A percentile compares a stretch with the other conserved stretches of the same genome.
phyloP scores from a whole-genome alignment of 37 sponge, comb jelly and placozoan genomes.

The Spongilla lacustris region DNA sequence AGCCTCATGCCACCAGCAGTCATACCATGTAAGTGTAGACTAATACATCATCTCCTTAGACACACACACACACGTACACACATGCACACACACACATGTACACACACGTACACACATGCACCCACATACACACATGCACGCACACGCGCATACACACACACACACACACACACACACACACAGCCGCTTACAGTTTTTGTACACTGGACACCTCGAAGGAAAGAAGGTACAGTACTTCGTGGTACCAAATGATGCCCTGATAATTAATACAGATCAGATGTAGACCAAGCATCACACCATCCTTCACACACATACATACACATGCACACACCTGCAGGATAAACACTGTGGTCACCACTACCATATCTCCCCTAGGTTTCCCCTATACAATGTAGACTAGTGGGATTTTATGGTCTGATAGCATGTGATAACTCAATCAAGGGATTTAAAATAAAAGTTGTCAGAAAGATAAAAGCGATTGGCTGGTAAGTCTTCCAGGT shows the following conservation, averaged over 20 bases:
- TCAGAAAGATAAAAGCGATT: too few relatives aligned
- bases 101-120: background rate
- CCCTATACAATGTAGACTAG: conserved; percentile 3
- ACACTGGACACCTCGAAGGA: conserved; percentile 74
- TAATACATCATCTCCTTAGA: too few relatives aligned
- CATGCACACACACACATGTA: background rate
- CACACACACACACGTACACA: background rate
- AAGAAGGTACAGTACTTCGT: conserved; percentile 95
- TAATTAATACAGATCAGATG: background rate
- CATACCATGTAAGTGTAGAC: too few relatives aligned
- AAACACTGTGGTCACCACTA: too few relatives aligned
- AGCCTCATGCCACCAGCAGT: too few relatives aligned
- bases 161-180: background rate
- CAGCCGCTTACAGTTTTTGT: conserved; percentile 74
- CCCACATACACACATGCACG: background rate
- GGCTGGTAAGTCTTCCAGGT: too few relatives aligned
- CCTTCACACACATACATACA: background rate
- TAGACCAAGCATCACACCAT: background rate
- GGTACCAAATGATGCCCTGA: conserved; percentile 94
- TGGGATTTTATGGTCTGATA: background rate
- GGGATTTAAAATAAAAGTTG: too few relatives aligned
- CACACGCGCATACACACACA: conserved; percentile 12
- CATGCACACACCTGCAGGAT: background rate
- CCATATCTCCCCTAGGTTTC: too few relatives aligned
- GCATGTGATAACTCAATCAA: too few relatives aligned